Conservation (phyloP, 2,113 vertebrate genomes). For the Caretta caretta region DNA sequence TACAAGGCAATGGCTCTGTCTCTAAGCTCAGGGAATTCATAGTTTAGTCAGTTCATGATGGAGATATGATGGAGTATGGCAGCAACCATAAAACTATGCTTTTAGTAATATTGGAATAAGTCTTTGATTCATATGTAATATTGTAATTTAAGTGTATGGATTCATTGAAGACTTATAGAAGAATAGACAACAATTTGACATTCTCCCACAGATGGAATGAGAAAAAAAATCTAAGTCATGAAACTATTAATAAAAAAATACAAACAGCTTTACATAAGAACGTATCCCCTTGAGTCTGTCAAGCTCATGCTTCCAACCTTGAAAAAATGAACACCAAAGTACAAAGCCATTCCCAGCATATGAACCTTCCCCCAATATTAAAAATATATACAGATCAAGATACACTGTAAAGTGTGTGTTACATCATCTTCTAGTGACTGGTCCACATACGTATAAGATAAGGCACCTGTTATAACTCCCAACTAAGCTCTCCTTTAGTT, state of each 20-base stretch:
- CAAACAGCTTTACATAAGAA: not conserved
- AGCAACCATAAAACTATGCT: no score
- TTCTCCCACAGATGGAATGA: not conserved
- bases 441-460: not conserved
- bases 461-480: not conserved
- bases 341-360: not conserved
- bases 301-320: slow-evolving; percentile 28
- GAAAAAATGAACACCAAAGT: not conserved
- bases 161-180: not conserved
- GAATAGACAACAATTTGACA: not conserved
- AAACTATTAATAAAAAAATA: not conserved
- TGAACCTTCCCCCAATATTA: not conserved
- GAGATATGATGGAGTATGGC: not conserved
- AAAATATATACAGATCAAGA: not conserved
- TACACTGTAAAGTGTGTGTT: no score
- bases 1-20: not conserved
- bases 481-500: not conserved
- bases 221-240: not conserved
- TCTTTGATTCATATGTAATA: no score
- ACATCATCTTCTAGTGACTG: not conserved
- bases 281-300: not conserved
- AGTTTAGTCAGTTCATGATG: not conserved
- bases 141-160: not conserved
- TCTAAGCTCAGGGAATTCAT: not conserved
- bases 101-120: not conserved